Conservation (phyloP, 92 coral and sea anemone genomes). For the Pocillopora meandrina region DNA sequence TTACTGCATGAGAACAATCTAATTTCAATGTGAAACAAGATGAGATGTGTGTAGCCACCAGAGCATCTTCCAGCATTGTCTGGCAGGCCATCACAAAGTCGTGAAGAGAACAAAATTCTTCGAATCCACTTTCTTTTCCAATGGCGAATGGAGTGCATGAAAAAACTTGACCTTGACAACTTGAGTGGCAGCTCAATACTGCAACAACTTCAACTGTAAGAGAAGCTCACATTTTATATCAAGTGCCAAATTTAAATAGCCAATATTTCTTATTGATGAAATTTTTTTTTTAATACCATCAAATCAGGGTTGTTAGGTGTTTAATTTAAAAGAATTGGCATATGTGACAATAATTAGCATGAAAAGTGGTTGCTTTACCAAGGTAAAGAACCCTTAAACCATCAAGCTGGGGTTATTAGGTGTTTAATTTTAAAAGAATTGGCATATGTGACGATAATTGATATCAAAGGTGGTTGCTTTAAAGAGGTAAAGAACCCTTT, state of each 20-base stretch:
- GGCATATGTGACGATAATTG: no score
- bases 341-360: no score
- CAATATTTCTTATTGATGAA: no score
- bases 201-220: constrained; percentile 79
- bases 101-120: constrained; percentile 95
- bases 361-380: no score
- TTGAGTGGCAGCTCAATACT: constrained; percentile 92
- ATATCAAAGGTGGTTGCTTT: no score
- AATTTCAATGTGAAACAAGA: constrained; percentile 93
- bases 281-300: no score
- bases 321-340: no score
- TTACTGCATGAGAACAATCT: constrained; percentile 94
- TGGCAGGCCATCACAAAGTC: constrained; percentile 88
- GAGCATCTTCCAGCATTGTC: constrained; percentile 60
- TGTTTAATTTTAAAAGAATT: no score
- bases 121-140: constrained; percentile 75
- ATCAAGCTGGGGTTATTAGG: no score
- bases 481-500: no score
- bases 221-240: background rate
- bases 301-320: no score
- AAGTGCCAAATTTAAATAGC: background rate
- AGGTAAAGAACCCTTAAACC: no score
- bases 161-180: constrained; percentile 92
- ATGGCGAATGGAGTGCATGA: constrained; percentile 89
- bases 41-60: constrained; percentile 81